These are phyloP conservation scores for Manis crassicaudata DNA, from an alignment of 2,797 vertebrate species.

Conservation along the genomic window DNA sequence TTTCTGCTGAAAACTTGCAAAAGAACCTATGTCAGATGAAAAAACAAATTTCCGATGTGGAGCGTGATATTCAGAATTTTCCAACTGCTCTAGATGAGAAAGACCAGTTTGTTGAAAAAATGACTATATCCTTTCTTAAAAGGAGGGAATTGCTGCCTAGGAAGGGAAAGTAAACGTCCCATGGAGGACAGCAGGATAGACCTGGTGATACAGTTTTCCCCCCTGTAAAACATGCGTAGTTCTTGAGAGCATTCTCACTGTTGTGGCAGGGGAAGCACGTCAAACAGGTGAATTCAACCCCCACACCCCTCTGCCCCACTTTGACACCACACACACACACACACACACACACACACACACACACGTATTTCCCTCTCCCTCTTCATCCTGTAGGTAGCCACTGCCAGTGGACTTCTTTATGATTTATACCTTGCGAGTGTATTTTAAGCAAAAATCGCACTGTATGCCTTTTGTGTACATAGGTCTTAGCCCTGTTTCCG, in stretches of 20 bases:
- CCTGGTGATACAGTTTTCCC: not conserved
- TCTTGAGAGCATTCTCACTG: no score
- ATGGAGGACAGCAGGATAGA: not conserved
- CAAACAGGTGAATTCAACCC: no score
- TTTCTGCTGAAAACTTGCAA: conserved; percentile 91
- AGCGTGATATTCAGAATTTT: conserved; percentile 89
- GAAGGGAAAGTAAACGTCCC: not conserved
- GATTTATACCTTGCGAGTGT: not conserved
- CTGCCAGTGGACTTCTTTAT: not conserved
- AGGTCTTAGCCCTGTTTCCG: not conserved
- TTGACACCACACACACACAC: no score
- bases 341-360: no score
- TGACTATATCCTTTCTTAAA: conserved; percentile 90
- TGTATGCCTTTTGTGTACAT: not conserved
- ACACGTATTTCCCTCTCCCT: not conserved
- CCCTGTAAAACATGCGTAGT: not conserved
- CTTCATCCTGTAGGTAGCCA: not conserved
- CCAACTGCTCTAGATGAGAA: conserved; percentile 88
- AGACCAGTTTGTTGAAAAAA: conserved; percentile 90
- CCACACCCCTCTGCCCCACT: no score
- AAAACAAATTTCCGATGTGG: conserved; percentile 88
- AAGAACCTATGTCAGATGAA: conserved; percentile 92
- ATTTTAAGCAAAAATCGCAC: not conserved
- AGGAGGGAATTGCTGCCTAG: not conserved
- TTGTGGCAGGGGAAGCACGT: no score